These are phyloP conservation scores for Myopa tessellatipennis DNA, from an alignment of 2,888 invertebrate genomes.

Conservation along the genomic window DNA sequence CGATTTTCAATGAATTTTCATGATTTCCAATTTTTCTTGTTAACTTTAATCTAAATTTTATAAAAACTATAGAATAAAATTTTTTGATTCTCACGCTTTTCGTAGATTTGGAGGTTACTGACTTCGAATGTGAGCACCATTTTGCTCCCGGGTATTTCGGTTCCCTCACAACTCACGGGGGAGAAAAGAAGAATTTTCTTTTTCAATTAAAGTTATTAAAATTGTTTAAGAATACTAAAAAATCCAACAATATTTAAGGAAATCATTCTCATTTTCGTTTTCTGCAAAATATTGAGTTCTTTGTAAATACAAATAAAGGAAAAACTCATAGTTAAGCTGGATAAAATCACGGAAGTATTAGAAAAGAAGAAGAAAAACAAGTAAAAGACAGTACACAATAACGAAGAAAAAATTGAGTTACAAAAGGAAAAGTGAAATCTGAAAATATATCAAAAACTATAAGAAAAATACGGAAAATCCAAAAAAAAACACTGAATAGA, in stretches of 20 bases:
- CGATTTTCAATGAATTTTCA: slow-evolving; percentile 4
- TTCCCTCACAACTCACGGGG: too few relatives aligned
- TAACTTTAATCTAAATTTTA: background rate
- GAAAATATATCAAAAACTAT: too few relatives aligned
- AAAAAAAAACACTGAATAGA: background rate
- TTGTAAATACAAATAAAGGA: too few relatives aligned
- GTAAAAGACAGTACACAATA: background rate
- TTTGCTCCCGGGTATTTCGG: too few relatives aligned
- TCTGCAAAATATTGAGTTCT: too few relatives aligned
- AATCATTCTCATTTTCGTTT: too few relatives aligned
- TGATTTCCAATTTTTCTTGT: background rate
- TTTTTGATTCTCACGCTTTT: background rate
- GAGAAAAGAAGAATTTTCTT: too few relatives aligned
- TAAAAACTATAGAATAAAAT: background rate
- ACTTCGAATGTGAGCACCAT: slow-evolving; percentile 1
- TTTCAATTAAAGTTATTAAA: too few relatives aligned
- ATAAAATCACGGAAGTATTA: background rate
- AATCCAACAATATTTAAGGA: too few relatives aligned
- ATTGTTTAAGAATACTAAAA: too few relatives aligned
- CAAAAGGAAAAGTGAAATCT: background rate
- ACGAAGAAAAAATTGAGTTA: slow-evolving; percentile 11
- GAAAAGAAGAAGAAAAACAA: background rate
- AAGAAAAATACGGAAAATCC: too few relatives aligned
- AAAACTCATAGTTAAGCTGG: too few relatives aligned
- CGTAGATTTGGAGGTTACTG: background rate